Evolutionary conservation across 2,888 invertebrate species (phyloP), one percentile per base, ranked within the genome.

Genomic region (Amphiduros pacificus): DNA sequence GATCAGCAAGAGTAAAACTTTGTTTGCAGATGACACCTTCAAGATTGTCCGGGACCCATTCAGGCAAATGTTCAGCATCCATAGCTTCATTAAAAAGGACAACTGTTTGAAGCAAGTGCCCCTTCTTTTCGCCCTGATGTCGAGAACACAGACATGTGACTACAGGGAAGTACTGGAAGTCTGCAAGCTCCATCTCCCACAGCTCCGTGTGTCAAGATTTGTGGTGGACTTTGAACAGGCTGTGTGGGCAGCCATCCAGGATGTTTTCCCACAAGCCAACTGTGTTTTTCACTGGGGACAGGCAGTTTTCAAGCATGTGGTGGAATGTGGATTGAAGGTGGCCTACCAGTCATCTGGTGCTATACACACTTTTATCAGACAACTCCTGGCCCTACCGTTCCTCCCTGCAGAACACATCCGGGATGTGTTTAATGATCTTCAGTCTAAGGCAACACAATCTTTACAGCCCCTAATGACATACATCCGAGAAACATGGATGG

Each of bases 11-110:
- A 54, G 54, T 1, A 53, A 53, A n/a, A 2, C 17, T 6, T 62
- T 58, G 62, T 62, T 49, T 26, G 27, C 52, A 5, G 62, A 62
- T 36, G 58, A 24, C 0, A 62, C 62, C n/a, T 62, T 62, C 54
- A 4, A 50, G 14, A 54, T 62, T 14, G 62, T 62, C 26, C 14
- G 50, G 36, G 14, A n/a, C 17, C 59, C 62, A 1, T 62, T 62
- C 36, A n/a, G 17, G 2, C 62, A 62, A 36, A 53, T 62, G 2
- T 44, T 62, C 31, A 24, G 11, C 40, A 28, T 59, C 17, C 48
- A 49, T 6, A 22, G 24, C n/a, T 61, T 61, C 27, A 32, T 61
- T 26, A 20, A 24, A 11, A 24, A 9, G 11, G 54, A 49, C 20
- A 36, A 32, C 9, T 32, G 14, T 11, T 28, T 22, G 27, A 58